phyloP scores from a whole-genome alignment of 2,797 vertebrate genomes.

The Meriones psammophilus region DNA sequence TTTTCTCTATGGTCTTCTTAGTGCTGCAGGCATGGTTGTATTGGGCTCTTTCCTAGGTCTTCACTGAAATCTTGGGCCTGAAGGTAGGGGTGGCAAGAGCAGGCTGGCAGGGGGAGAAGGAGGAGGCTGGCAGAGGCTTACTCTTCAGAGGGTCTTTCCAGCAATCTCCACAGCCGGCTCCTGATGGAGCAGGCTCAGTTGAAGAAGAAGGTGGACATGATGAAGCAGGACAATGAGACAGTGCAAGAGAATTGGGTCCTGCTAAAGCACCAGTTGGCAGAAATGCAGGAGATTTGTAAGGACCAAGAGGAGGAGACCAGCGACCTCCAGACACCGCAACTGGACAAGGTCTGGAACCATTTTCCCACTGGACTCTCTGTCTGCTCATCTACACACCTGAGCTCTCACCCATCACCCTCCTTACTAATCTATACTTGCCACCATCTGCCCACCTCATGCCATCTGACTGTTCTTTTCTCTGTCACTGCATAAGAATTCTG shows the following conservation, averaged over 20 bases:
- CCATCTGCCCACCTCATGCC: too few species aligned
- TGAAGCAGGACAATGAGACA: slow-evolving; percentile 94
- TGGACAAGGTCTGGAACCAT: not conserved
- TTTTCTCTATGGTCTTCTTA: not conserved
- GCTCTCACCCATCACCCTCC: not conserved
- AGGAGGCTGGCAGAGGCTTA: slow-evolving; percentile 6
- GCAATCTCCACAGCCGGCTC: slow-evolving; percentile 93
- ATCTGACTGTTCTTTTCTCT: too few species aligned
- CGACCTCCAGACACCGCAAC: slow-evolving; percentile 89
- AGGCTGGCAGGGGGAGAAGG: too few species aligned
- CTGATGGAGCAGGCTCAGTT: slow-evolving; percentile 93
- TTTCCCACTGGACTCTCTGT: too few species aligned
- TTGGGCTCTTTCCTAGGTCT: not conserved
- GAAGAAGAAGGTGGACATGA: slow-evolving; percentile 94
- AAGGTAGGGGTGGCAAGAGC: not conserved
- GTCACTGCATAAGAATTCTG: too few species aligned
- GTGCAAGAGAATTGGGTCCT: slow-evolving; percentile 94
- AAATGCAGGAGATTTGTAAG: slow-evolving; percentile 91
- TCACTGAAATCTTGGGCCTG: not conserved
- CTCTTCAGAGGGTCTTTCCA: slow-evolving; percentile 77
- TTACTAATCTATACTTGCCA: too few species aligned
- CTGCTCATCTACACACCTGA: too few species aligned
- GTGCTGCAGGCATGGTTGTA: not conserved
- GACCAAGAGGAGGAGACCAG: slow-evolving; percentile 91
- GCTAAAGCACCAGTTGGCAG: slow-evolving; percentile 79